Evolutionary conservation across 2,888 invertebrate genomes (phyloP), one percentile per base, ranked within the genome.

Genomic region (Andrena bucephala): DNA sequence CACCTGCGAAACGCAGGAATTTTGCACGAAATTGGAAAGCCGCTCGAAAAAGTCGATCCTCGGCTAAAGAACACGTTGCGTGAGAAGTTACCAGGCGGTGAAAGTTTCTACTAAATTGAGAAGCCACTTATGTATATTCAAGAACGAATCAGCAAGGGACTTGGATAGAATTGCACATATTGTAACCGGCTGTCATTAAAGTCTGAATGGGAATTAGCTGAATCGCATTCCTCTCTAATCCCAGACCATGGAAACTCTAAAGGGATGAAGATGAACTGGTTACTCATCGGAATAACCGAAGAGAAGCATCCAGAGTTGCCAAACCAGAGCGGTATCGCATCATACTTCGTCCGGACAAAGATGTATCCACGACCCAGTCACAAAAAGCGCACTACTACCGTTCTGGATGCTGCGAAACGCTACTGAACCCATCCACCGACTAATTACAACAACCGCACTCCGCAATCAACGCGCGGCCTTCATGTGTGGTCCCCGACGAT

Each of bases 11-110:
- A 72, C 66, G 36, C 13, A 27, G 71, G 83, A 72, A 78, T 78
- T 84, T 84, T 83, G 72, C 79, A 69, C 83, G 72, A 83, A 79
- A 79, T 75, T 84, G 84, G 83, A 79, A 79, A 79, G 72, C 73
- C 42, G 57, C 57, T 31, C 62, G 66, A 75, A 69, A 75, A 83
- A 83, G 73, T 73, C 84, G 81, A 69, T 69, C 42, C 57, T n/a
- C 31, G 31, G 16, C 50, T 68, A 62, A 31, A 8, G 59, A 73
- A 66, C 60, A 24, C 57, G 57, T 31, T 52, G 57, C 78, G 70
- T 83, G 77, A 77, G 83, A 77, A 83, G 68, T 67, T 68, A 29
- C 29, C 24, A 20, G 65, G n/a, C 50, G 42, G 82, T 66, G 78
- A 77, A 78, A 81, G 81, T 73, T 7, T 57, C 31, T 27, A 48